Conservation (phyloP, 1,140 invertebrate genomes). For the Dendroctonus valens region DNA sequence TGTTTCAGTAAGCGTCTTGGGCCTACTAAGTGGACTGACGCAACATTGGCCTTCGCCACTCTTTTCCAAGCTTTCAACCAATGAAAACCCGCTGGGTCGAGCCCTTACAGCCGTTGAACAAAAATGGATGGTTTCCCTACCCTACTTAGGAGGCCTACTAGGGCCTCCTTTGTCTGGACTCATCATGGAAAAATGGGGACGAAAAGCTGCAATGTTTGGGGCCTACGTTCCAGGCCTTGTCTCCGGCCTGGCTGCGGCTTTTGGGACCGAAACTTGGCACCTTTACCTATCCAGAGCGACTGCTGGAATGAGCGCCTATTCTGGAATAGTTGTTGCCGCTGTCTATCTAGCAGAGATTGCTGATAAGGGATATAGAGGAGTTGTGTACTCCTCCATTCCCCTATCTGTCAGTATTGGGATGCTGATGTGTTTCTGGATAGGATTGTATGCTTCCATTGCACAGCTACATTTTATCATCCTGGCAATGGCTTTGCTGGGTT, state of each 20-base stretch:
- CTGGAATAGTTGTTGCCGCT: constrained; percentile 52
- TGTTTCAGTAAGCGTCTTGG: constrained; percentile 21
- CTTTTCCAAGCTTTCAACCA: constrained; percentile 22
- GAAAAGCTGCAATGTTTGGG: constrained; percentile 47
- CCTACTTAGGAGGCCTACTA: constrained; percentile 70
- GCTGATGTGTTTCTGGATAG: constrained; percentile 55
- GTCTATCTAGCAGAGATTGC: constrained; percentile 55
- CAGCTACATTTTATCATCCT: constrained; percentile 53
- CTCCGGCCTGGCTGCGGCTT: constrained; percentile 48
- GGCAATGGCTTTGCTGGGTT: constrained; percentile 39
- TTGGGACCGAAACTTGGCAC: constrained; percentile 43
- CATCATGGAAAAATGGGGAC: constrained; percentile 48
- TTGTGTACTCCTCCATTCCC: constrained; percentile 24
- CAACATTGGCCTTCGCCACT: constrained; percentile 37
- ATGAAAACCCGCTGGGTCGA: constrained; percentile 42
- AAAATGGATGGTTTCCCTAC: constrained; percentile 78
- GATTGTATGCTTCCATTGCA: constrained; percentile 58
- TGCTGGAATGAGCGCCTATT: constrained; percentile 47
- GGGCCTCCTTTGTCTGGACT: constrained; percentile 43
- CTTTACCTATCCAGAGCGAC: constrained; percentile 25
- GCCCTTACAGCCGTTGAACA: constrained; percentile 53
- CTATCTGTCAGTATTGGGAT: constrained; percentile 33
- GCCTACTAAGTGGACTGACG: constrained; percentile 13
- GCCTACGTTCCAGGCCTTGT: constrained; percentile 49
- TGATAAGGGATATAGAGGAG: constrained; percentile 38